phyloP scores from a whole-genome alignment of 2,113 vertebrate species.

The Tachuris rubrigastra region DNA sequence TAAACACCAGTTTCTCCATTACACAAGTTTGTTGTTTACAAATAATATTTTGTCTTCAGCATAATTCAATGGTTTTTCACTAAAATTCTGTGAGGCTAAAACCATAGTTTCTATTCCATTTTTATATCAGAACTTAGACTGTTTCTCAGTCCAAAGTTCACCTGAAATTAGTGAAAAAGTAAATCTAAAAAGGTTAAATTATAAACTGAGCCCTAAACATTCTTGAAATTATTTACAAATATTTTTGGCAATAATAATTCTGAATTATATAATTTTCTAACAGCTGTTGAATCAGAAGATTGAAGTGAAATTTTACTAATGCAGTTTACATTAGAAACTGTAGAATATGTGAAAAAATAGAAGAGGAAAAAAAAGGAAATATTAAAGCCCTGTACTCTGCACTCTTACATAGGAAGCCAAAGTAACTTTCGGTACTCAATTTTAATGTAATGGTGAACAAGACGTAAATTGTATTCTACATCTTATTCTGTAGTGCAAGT shows the following conservation, averaged over 20 bases:
- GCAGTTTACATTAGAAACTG: background rate
- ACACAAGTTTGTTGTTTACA: background rate
- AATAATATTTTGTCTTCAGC: background rate
- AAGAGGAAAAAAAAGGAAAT: too few relatives aligned
- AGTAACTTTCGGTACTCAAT: background rate
- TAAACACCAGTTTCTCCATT: background rate
- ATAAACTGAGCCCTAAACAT: accelerated
- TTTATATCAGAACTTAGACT: background rate
- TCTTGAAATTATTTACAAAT: background rate
- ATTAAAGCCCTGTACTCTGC: background rate
- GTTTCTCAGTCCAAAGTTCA: background rate
- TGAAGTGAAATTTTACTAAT: background rate
- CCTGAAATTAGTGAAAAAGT: background rate
- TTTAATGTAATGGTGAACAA: background rate
- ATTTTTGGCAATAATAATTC: background rate
- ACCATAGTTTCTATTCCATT: background rate
- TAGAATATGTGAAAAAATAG: background rate
- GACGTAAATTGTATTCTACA: background rate
- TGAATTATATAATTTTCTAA: background rate
- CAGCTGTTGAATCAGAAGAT: background rate
- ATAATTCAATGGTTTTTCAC: background rate
- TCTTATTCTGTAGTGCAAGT: background rate
- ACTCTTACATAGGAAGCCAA: accelerated
- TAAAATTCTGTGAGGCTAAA: background rate
- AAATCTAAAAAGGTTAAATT: background rate